Evolutionary conservation across 2,888 invertebrate genomes (phyloP).

Genomic region (Caenorhabditis wallacei): DNA sequence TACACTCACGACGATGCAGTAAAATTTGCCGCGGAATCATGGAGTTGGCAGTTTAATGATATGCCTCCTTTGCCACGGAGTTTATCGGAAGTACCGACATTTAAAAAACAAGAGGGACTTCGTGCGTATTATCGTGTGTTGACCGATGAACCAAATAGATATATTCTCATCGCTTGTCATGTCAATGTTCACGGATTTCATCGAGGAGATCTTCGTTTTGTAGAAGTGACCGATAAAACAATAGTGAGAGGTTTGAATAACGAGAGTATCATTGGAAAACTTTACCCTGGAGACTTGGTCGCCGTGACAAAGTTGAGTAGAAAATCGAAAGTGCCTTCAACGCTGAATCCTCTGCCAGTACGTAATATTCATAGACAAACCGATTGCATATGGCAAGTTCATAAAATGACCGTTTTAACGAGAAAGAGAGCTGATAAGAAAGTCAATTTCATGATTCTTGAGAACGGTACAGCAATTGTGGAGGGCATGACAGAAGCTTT

Average conservation of each 20-base stretch:
- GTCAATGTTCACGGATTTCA: constrained; percentile 39
- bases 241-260: constrained; percentile 1
- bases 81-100: neutral
- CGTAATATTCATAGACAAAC: neutral
- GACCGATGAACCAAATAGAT: neutral
- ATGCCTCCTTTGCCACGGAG: neutral
- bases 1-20: constrained; percentile 12
- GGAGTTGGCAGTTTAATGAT: neutral
- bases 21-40: neutral
- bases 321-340: neutral
- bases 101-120: neutral
- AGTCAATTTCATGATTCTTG: neutral
- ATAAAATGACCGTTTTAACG: neutral
- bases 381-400: constrained; percentile 14
- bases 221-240: constrained; percentile 24
- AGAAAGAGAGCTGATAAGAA: neutral
- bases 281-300: constrained; percentile 25
- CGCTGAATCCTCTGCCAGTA: neutral
- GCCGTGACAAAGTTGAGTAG: constrained; percentile 18
- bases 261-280: constrained; percentile 12
- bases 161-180: constrained; percentile 43
- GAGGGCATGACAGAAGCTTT: neutral
- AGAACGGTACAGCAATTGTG: neutral
- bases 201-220: constrained; percentile 42
- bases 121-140: constrained; percentile 38